Base-by-base conservation (phyloP, 2,797 vertebrate genomes). In the Alectoris magna region DNA sequence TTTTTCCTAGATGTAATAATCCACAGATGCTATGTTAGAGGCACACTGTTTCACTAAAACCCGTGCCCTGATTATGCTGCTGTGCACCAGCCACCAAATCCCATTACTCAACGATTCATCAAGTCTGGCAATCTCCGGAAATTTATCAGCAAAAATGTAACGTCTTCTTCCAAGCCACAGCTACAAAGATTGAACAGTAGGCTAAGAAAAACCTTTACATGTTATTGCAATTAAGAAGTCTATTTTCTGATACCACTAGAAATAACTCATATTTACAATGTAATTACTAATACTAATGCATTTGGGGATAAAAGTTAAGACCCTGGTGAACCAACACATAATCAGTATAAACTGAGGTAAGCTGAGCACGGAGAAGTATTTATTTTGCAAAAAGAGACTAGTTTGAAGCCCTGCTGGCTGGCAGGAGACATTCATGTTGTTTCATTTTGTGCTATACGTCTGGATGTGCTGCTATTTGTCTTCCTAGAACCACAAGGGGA, bases 181-280 rank as follows among this genome's bases (percentile, higher is more conserved):
- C n/a, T 80, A 87, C 80, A 91, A 93, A 88, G 84, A 91, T 4
- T 38, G 18, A 93, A 59, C 10, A 55, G 16, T 17, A 80, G 36
- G 27, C 66, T 85, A 78, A 69, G 27, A 90, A 89, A 87, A 80
- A 77, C 16, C 4, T 14, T 84, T 3, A 71, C 11, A 74, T 38
- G 64, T 66, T 87, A 87, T 22, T 55, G 59, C 76, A 94, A 59
- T 90, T 89, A 91, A 91, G 41, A 89, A 68, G 43, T 10, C 39
- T 22, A 38, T 59, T 77, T 87, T 87, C 44, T 51, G n/a, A 38
- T 43, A 29, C 21, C 44, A 92, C 19, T 39, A 46, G 38, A 90
- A 90, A 83, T 75, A 58, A 34, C 19, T 58, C 31, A 21, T 56
- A 56, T 11, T 56, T 21, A 58, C 55, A 58, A 8, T 58, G 51